A percentile compares a stretch with the other conserved stretches of the same genome.
Conservation (phyloP, 2,113 vertebrate species). For the Hippoglossus stenolepis region DNA sequence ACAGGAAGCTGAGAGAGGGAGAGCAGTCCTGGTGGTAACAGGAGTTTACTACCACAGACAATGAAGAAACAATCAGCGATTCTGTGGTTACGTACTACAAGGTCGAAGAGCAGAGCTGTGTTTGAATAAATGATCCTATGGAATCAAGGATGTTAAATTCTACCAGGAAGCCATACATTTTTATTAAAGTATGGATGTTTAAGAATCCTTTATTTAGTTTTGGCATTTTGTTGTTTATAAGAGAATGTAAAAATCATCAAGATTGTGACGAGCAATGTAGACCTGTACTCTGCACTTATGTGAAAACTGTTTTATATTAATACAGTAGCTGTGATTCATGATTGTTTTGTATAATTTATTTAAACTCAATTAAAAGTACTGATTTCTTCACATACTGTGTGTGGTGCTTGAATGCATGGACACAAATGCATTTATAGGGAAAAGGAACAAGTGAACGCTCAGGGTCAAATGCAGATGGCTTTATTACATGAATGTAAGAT, state of each 20-base stretch:
- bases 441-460: constrained; percentile 8
- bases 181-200: not conserved
- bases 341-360: not conserved
- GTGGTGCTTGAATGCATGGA: not conserved
- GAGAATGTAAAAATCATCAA: not conserved
- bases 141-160: not conserved
- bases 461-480: constrained; percentile 78
- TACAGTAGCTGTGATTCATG: not conserved
- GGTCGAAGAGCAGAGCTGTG: not conserved
- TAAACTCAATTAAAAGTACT: not conserved
- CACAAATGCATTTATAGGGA: not conserved
- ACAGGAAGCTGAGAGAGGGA: constrained; percentile 30
- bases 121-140: not conserved
- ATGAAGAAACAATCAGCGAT: not conserved
- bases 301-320: not conserved
- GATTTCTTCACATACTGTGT: not conserved
- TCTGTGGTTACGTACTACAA: not conserved
- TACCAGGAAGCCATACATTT: not conserved
- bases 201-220: not conserved
- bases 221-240: not conserved
- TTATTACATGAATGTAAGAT: constrained; percentile 78
- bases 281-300: not conserved
- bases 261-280: not conserved
- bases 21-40: not conserved
- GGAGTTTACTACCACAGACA: not conserved